Evolutionary conservation across 2,888 invertebrate species (phyloP).

Genomic region (Nudaria mundana): DNA sequence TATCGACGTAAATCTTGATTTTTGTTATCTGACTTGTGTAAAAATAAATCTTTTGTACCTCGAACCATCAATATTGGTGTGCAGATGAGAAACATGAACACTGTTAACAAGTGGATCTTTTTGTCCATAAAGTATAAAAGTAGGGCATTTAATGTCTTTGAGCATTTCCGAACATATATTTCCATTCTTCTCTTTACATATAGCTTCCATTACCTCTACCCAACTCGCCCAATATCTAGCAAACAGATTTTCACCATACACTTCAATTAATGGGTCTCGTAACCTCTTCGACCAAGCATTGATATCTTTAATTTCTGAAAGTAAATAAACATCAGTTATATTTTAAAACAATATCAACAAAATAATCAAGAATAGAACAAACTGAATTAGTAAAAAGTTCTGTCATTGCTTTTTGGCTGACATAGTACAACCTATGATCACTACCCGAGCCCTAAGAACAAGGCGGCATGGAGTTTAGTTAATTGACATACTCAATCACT

Average conservation of each 20-base stretch:
- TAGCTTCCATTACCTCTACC: constrained; percentile 83
- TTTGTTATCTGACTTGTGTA: no score
- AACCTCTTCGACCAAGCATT: constrained; percentile 90
- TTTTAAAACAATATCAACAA: no score
- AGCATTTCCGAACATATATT: constrained; percentile 86
- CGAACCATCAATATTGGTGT: constrained; percentile 83
- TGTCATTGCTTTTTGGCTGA: no score
- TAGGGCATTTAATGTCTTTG: constrained; percentile 85
- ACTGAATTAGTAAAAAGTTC: no score
- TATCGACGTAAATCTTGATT: no score
- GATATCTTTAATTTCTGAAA: constrained; percentile 85
- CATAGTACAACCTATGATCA: no score
- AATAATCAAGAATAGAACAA: no score
- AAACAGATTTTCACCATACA: constrained; percentile 88
- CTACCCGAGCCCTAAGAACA: no score
- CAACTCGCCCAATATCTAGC: constrained; percentile 86
- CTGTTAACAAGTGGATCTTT: constrained; percentile 89
- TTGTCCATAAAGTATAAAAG: constrained; percentile 90
- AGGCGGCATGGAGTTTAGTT: no score
- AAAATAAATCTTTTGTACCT: constrained; percentile 75
- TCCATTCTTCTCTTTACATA: constrained; percentile 83
- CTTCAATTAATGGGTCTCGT: constrained; percentile 85
- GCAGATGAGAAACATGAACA: constrained; percentile 87
- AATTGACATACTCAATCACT: no score
- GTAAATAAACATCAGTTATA: not conserved